These are phyloP conservation scores for Halictus rubicundus DNA, from an alignment of 1,140 invertebrate genomes.

Conservation along the genomic window DNA sequence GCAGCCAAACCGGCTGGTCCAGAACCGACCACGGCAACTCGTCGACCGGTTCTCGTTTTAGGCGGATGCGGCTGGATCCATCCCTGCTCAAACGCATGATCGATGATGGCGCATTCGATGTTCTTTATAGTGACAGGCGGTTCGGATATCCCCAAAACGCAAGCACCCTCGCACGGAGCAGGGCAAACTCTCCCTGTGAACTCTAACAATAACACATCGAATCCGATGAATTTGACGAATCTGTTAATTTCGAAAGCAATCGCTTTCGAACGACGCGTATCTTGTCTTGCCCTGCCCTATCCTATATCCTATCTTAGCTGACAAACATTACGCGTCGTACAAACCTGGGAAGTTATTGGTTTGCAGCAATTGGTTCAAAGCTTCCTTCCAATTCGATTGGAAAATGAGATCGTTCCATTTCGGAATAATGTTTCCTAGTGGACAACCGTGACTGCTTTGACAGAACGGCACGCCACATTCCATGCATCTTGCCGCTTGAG, in stretches of 20 bases:
- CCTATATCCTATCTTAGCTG: too few species aligned
- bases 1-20: conserved; percentile 97
- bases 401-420: conserved; percentile 99
- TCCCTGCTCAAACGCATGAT: conserved; percentile 97
- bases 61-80: conserved; percentile 94
- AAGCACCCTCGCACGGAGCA: conserved; percentile 99
- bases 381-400: conserved; percentile 97
- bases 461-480: conserved; percentile 99
- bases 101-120: conserved; percentile 99
- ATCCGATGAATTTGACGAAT: background rate
- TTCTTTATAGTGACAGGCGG: conserved; percentile 99
- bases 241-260: background rate
- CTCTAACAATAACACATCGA: conserved; percentile 81
- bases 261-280: background rate
- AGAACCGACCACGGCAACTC: conserved; percentile 96
- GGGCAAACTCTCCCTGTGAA: conserved; percentile 99
- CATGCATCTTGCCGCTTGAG: conserved; percentile 99
- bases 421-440: conserved; percentile 98
- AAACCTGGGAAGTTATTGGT: conserved; percentile 98
- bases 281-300: too few species aligned
- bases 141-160: conserved; percentile 97
- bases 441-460: conserved; percentile 97
- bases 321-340: background rate
- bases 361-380: conserved; percentile 96
- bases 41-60: conserved; percentile 88